These are phyloP conservation scores for Buceros bicornis DNA, from an alignment of 2,797 vertebrate genomes.

Conservation along the genomic window DNA sequence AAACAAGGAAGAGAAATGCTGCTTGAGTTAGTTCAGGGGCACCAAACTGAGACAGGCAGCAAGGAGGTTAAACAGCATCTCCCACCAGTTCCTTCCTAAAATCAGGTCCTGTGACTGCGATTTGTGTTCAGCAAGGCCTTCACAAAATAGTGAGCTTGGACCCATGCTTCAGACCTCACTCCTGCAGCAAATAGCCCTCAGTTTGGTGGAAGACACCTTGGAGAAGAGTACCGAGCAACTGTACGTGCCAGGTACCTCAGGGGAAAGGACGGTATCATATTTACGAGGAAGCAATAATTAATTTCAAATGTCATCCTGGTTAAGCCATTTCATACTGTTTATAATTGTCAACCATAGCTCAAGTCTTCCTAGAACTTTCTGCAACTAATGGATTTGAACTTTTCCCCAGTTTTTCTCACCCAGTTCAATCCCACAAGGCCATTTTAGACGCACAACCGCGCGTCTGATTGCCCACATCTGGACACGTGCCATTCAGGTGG, in stretches of 20 bases:
- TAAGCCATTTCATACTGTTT: neutral
- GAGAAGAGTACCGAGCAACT: neutral
- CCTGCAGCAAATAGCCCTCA: neutral
- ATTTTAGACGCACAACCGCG: neutral
- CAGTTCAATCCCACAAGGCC: neutral
- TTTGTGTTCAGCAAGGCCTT: neutral
- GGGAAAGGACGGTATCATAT: neutral
- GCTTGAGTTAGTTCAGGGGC: neutral
- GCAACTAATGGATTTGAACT: neutral
- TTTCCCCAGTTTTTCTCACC: neutral
- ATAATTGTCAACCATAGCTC: neutral
- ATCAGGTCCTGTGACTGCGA: neutral
- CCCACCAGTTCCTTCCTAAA: neutral
- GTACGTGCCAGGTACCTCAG: neutral
- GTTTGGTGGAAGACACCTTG: neutral
- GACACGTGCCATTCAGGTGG: neutral
- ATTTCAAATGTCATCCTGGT: neutral
- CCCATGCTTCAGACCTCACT: neutral
- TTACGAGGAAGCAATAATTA: neutral
- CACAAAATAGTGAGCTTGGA: neutral
- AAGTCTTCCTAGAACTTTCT: neutral
- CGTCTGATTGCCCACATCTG: neutral
- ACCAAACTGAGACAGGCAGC: neutral
- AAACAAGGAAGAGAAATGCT: conserved; percentile 16
- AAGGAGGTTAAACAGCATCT: neutral